A percentile compares a stretch with the other conserved stretches of the same genome.
These are phyloP conservation scores for Antitype chi DNA, from an alignment of 2,888 invertebrate species.

Conservation along the genomic window DNA sequence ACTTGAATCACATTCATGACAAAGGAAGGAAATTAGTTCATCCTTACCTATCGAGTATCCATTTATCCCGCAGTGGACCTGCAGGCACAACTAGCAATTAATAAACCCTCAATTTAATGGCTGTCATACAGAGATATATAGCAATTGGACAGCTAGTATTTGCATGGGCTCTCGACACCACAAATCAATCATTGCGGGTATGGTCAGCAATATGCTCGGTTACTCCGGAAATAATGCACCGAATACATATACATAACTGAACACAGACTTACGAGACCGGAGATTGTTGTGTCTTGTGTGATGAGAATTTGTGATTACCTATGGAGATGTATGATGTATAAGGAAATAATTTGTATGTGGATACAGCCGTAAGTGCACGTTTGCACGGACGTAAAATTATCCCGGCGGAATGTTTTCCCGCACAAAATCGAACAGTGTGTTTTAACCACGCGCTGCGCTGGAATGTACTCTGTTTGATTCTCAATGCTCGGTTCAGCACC, in stretches of 20 bases:
- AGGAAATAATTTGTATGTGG: background rate
- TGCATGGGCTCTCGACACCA: background rate
- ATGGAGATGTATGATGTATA: background rate
- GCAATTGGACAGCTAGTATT: background rate
- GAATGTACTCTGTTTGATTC: no score
- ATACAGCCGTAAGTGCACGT: no score
- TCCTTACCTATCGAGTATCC: background rate
- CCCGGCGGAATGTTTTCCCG: no score
- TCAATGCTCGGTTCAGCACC: no score
- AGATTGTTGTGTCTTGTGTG: constrained; percentile 1
- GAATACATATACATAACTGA: constrained; percentile 10
- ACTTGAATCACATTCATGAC: background rate
- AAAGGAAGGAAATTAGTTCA: background rate
- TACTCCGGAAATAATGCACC: background rate
- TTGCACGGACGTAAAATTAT: no score
- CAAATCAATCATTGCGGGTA: constrained; percentile 23
- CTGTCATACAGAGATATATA: background rate
- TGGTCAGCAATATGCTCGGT: constrained; percentile 3
- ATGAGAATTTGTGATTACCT: constrained; percentile 2
- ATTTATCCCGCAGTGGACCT: background rate
- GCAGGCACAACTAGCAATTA: background rate
- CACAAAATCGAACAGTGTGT: no score
- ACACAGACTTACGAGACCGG: background rate
- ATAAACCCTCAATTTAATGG: background rate
- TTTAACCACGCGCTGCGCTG: no score